Conservation (phyloP, 2,797 vertebrate species). For the Enteromius thamalakanensis region DNA sequence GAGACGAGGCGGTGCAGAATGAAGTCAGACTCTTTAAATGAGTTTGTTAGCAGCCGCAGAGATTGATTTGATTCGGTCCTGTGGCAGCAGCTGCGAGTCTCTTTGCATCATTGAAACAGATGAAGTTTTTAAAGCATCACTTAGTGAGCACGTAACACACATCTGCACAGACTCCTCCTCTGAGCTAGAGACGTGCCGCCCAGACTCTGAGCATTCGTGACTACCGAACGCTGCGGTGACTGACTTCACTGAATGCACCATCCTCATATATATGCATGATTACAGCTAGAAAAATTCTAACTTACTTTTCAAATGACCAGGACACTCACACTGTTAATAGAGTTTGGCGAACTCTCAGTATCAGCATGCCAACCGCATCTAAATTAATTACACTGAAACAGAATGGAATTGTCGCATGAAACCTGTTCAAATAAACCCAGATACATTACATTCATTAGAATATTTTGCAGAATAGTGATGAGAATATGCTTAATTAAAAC, state of each 20-base stretch:
- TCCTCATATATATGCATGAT: background rate
- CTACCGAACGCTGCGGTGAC: background rate
- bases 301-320: background rate
- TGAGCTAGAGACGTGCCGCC: background rate
- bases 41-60: slow-evolving; percentile 23
- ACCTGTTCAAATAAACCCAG: background rate
- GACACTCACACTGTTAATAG: background rate
- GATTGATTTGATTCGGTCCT: slow-evolving; percentile 9
- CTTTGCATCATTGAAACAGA: slow-evolving; percentile 16
- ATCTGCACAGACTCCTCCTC: background rate
- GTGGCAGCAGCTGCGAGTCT: slow-evolving; percentile 13
- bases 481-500: background rate
- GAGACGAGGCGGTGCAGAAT: background rate
- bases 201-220: background rate
- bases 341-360: background rate
- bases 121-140: background rate
- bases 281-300: background rate
- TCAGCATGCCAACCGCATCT: background rate
- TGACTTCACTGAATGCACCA: background rate
- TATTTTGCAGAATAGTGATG: background rate
- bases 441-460: background rate
- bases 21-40: background rate
- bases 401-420: background rate
- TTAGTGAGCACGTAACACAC: background rate
- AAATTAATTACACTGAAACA: background rate